phyloP scores from a whole-genome alignment of 2,113 vertebrate species.

The Hemibagrus wyckioides region DNA sequence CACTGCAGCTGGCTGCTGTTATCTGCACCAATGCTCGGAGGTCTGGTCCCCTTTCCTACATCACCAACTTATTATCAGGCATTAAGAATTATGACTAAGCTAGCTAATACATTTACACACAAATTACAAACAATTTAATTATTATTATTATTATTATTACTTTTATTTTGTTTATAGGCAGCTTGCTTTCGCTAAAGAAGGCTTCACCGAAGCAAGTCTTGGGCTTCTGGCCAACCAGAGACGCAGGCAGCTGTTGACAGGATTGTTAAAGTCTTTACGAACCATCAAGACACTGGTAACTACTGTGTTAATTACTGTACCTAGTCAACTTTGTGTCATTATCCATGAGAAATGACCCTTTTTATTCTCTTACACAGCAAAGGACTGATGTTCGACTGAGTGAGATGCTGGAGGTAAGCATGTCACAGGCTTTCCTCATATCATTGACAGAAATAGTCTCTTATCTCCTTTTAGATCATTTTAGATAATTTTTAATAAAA shows the following conservation, averaged over 20 bases:
- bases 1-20: constrained; percentile 92
- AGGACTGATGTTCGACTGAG: constrained; percentile 96
- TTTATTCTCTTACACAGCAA: constrained; percentile 81
- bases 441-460: background rate
- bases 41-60: constrained; percentile 66
- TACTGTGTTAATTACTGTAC: constrained; percentile 20
- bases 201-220: constrained; percentile 94
- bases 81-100: background rate
- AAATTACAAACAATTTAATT: background rate
- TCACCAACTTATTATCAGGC: background rate
- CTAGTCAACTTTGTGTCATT: background rate
- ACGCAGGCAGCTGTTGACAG: constrained; percentile 90
- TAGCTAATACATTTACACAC: too few relatives aligned
- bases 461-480: background rate
- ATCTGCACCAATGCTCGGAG: constrained; percentile 96
- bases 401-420: constrained; percentile 96
- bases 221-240: constrained; percentile 95
- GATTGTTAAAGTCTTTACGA: constrained; percentile 92
- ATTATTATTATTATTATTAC: too few relatives aligned
- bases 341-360: background rate
- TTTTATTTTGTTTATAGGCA: constrained; percentile 75
- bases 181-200: constrained; percentile 88
- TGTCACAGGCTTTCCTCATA: background rate
- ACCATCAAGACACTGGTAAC: constrained; percentile 98
- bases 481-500: constrained; percentile 29